A percentile compares a stretch with the other conserved stretches of the same genome.
Evolutionary conservation across 2,797 vertebrate genomes (phyloP).

Genomic region (Yasuhikotakia modesta): DNA sequence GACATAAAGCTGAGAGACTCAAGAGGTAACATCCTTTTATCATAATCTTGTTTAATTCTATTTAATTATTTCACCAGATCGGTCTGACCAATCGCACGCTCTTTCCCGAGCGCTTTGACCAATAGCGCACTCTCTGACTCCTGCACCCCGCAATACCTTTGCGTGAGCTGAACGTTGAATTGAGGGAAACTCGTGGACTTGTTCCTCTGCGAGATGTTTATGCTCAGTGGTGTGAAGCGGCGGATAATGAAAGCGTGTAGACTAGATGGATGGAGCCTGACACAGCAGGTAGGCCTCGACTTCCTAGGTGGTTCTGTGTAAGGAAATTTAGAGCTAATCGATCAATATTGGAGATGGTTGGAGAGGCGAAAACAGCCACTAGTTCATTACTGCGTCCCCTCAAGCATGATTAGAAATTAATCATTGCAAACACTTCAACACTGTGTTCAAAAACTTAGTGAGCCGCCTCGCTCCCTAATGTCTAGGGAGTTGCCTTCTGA

Average conservation of each 20-base stretch:
- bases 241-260: slow-evolving; percentile 41
- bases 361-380: not conserved
- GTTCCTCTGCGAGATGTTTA: slow-evolving; percentile 27
- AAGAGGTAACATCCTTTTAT: no score
- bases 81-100: not conserved
- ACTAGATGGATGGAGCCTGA: slow-evolving; percentile 29
- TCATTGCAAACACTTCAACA: slow-evolving; percentile 1
- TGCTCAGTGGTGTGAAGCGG: slow-evolving; percentile 33
- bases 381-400: not conserved
- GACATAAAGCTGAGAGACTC: no score
- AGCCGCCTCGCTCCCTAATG: not conserved
- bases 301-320: not conserved
- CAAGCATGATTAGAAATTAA: not conserved
- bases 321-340: slow-evolving; percentile 14
- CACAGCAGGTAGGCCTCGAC: slow-evolving; percentile 9
- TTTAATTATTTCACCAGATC: no score
- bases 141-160: not conserved
- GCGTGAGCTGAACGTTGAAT: not conserved
- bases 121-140: not conserved
- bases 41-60: no score
- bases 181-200: not conserved
- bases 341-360: slow-evolving; percentile 9
- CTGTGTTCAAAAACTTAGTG: not conserved
- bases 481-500: not conserved
- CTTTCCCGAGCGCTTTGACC: not conserved